Percentiles rank a stretch among this genome's conserved stretches.
These are phyloP conservation scores for Amphiprion ocellaris DNA, from an alignment of 2,113 vertebrate genomes.

Conservation along the genomic window DNA sequence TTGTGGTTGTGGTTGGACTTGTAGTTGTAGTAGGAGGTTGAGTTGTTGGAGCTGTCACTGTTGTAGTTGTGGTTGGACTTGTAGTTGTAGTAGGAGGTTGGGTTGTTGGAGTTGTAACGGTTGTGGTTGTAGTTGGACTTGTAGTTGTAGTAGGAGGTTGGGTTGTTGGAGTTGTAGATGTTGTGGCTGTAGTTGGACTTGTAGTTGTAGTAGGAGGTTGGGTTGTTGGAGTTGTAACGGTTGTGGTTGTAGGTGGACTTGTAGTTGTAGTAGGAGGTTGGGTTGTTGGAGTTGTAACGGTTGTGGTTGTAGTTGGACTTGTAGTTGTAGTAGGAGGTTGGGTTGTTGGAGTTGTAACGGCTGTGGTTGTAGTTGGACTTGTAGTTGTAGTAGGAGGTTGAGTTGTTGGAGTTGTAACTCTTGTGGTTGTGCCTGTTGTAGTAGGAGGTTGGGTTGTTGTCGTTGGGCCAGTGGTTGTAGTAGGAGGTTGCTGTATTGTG, in stretches of 20 bases:
- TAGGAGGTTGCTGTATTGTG: not conserved
- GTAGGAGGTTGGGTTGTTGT: slow-evolving; percentile 1
- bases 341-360: not conserved
- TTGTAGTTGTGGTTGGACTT: not conserved
- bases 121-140: not conserved
- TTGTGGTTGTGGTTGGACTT: not conserved
- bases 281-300: not conserved
- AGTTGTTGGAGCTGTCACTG: not conserved
- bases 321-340: not conserved
- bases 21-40: not conserved
- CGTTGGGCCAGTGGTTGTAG: not conserved
- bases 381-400: not conserved
- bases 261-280: not conserved
- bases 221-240: not conserved
- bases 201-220: not conserved
- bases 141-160: not conserved
- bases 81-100: not conserved
- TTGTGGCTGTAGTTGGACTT: not conserved
- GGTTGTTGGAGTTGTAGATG: not conserved
- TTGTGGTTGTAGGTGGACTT: not conserved
- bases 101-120: not conserved
- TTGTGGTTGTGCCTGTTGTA: not conserved
- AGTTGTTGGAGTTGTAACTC: not conserved
- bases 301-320: not conserved
- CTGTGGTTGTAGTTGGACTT: not conserved